A percentile compares a stretch with the other conserved stretches of the same genome.
Evolutionary conservation across 2,113 vertebrate species (phyloP).

Genomic region (Syngnathus scovelli): DNA sequence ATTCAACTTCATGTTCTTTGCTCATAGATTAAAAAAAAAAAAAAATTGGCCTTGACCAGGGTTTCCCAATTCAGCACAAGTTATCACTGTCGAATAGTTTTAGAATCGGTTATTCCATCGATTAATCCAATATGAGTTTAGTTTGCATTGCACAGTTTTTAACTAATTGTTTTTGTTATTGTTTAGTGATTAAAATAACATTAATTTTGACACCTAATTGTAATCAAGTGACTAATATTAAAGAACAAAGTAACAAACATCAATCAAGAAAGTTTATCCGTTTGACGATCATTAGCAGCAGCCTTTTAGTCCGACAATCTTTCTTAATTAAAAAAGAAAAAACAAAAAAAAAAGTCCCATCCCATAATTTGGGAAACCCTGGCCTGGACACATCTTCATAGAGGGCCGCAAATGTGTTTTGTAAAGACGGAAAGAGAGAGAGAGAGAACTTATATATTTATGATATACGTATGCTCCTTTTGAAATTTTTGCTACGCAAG

Average conservation of each 20-base stretch:
- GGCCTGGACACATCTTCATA: slow-evolving; percentile 54
- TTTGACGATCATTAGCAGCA: neutral
- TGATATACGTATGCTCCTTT: slow-evolving; percentile 73
- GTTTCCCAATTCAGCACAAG: neutral
- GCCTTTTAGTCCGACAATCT: neutral
- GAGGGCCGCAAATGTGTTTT: slow-evolving; percentile 61
- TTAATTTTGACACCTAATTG: neutral
- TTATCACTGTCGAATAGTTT: no score
- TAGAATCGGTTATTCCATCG: no score
- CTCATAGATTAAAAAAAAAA: slow-evolving; percentile 54
- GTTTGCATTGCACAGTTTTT: no score
- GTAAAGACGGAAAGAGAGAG: slow-evolving; percentile 51
- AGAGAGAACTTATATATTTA: slow-evolving; percentile 71
- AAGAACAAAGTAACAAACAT: neutral
- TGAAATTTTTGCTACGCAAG: slow-evolving; percentile 59
- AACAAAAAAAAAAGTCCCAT: neutral
- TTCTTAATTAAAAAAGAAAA: no score
- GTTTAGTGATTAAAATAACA: no score
- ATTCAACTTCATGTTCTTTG: slow-evolving; percentile 68
- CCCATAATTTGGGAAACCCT: neutral
- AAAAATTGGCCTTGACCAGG: slow-evolving; percentile 47
- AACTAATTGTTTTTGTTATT: no score
- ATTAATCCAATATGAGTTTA: no score
- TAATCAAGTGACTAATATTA: neutral
- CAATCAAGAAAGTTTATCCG: neutral